These are phyloP conservation scores for Harpagoxenus sublaevis DNA, from an alignment of 2,888 invertebrate genomes.

Conservation along the genomic window DNA sequence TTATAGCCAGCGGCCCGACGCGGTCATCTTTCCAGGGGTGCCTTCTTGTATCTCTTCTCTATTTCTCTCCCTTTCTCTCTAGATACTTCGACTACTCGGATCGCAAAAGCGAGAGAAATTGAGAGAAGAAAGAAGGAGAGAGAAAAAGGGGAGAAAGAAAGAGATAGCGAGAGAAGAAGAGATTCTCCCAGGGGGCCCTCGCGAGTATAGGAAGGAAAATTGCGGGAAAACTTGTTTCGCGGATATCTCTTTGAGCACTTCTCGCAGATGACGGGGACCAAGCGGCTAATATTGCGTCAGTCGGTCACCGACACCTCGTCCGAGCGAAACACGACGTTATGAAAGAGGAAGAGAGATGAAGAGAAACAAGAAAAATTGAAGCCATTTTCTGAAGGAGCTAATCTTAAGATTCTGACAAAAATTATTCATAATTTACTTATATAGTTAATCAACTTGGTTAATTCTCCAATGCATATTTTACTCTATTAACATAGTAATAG, in stretches of 20 bases:
- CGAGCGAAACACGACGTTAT: conserved; percentile 57
- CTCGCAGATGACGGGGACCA: conserved; percentile 81
- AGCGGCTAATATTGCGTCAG: conserved; percentile 79
- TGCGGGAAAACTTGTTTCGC: conserved; percentile 83
- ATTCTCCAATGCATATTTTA: background rate
- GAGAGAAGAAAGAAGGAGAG: conserved; percentile 9
- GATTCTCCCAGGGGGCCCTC: conserved; percentile 61
- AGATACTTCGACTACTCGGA: conserved; percentile 40
- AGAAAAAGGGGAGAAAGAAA: background rate
- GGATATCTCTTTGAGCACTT: conserved; percentile 84
- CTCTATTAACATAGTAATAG: background rate
- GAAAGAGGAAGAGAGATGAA: conserved; percentile 19
- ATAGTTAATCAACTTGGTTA: background rate
- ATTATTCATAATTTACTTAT: background rate
- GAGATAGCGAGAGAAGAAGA: conserved; percentile 47
- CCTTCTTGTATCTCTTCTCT: conserved; percentile 60
- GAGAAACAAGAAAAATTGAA: conserved; percentile 58
- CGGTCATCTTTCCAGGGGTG: conserved; percentile 79
- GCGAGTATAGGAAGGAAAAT: conserved; percentile 79
- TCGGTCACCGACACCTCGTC: conserved; percentile 67
- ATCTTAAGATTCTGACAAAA: background rate
- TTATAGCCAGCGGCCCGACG: conserved; percentile 86
- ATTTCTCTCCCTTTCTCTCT: conserved; percentile 60
- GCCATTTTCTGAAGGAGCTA: background rate
- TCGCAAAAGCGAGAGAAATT: conserved; percentile 19